Conservation (phyloP, 2,113 vertebrate genomes). For the Notiomystis cincta region DNA sequence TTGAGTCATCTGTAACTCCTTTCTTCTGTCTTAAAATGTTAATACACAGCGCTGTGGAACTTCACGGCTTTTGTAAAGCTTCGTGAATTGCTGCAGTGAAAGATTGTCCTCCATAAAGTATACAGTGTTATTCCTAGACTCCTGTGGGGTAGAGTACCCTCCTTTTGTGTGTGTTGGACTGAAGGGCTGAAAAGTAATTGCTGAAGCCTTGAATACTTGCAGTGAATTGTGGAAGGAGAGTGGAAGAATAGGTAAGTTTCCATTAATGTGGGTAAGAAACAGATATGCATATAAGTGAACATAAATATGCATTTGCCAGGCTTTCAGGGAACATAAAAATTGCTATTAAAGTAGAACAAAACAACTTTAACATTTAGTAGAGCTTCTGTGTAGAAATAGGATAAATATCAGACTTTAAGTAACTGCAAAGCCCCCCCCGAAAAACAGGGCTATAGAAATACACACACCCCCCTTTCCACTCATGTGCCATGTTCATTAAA, state of each 20-base stretch:
- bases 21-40: slow-evolving; percentile 5
- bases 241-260: neutral
- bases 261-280: neutral
- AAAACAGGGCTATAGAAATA: neutral
- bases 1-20: neutral
- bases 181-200: neutral
- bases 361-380: neutral
- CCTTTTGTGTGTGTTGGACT: neutral
- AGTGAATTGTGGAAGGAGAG: neutral
- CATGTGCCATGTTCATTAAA: neutral
- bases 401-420: neutral
- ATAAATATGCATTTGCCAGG: neutral
- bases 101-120: neutral
- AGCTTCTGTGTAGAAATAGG: neutral
- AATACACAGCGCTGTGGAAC: neutral
- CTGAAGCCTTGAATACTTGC: neutral
- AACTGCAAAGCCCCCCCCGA: neutral
- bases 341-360: slow-evolving; percentile 20
- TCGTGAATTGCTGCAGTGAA: neutral
- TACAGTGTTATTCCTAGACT: neutral
- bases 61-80: neutral
- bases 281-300: neutral
- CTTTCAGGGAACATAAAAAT: slow-evolving; percentile 2
- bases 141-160: neutral
- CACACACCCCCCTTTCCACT: neutral